Conservation (phyloP, 2,797 vertebrate species). For the Trematomus bernacchii region DNA sequence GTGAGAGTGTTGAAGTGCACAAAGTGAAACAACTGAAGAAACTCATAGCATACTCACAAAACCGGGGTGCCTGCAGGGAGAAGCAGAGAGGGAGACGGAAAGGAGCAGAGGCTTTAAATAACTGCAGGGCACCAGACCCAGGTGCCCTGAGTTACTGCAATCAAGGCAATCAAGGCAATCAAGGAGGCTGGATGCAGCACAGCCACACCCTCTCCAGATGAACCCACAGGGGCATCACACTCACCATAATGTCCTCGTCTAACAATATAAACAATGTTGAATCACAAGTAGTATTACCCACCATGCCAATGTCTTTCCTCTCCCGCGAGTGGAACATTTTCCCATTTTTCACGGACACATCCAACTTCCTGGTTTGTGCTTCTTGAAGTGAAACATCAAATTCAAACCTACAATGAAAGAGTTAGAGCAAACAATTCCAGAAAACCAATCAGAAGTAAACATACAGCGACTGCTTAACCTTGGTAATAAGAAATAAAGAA, state of each 20-base stretch:
- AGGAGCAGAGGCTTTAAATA: no score
- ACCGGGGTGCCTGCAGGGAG: no score
- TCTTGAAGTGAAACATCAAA: constrained; percentile 90
- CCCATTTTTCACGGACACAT: constrained; percentile 94
- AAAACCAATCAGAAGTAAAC: neutral
- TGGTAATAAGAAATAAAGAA: neutral
- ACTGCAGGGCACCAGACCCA: no score
- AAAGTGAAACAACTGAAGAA: no score
- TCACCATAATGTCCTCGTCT: neutral
- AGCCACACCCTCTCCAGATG: no score
- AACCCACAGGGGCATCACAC: no score
- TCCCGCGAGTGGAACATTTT: constrained; percentile 89
- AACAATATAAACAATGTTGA: neutral
- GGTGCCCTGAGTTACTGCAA: no score
- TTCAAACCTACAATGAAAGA: constrained; percentile 88
- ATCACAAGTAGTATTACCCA: constrained; percentile 53
- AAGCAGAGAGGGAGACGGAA: no score
- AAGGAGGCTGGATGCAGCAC: no score
- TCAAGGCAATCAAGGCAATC: no score
- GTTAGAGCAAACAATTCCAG: neutral
- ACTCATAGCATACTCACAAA: no score
- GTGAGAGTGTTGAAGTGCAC: no score
- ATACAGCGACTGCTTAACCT: neutral
- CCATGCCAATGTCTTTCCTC: constrained; percentile 94
- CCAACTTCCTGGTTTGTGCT: constrained; percentile 88